Base-by-base conservation (phyloP, 2,888 invertebrate species). In the Leuctra nigra region DNA sequence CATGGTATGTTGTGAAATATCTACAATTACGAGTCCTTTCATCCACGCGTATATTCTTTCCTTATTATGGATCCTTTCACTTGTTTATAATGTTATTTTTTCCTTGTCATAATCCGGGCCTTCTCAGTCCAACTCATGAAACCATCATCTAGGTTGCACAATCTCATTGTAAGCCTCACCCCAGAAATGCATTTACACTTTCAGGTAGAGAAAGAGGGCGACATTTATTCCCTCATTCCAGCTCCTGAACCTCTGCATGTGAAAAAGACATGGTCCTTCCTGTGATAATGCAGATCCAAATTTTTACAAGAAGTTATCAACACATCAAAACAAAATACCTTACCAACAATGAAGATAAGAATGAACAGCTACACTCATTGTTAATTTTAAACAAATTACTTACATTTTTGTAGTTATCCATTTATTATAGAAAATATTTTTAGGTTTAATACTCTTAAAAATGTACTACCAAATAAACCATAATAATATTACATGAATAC, bases 1-100 rank as follows among this genome's bases (percentile, higher is more conserved):
- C 4, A 87, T 91, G 83, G 91, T 89, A 68, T 70, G 72, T 68
- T 36, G 14, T 36, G n/a, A n/a, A n/a, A n/a, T n/a, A n/a, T n/a
- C n/a, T 29, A 29, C 11, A 29, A 29, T 6, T 6, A 11, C 6
- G 29, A 29, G 6, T 29, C 29, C 29, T 7, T 11, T 29, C 7
- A 7, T 7, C 29, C 11, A 11, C 29, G 29, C 6, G 7, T 29
- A 11, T 7, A 29, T 29, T 29, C 11, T 29, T 7, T 29, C 29
- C 11, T 29, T 29, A 29, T 29, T 29, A 11, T 29, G 11, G 7
- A 29, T 29, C 11, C 29, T 7, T 29, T 29, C 29, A 29, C 6
- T 11, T 29, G 29, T 29, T 29, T n/a, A n/a, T n/a, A 6, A 29
- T 7, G n/a, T n/a, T n/a, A n/a, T n/a, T 11, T 7, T 29, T 29